phyloP scores from a whole-genome alignment of 2,888 invertebrate genomes.

The Eilema depressum region DNA sequence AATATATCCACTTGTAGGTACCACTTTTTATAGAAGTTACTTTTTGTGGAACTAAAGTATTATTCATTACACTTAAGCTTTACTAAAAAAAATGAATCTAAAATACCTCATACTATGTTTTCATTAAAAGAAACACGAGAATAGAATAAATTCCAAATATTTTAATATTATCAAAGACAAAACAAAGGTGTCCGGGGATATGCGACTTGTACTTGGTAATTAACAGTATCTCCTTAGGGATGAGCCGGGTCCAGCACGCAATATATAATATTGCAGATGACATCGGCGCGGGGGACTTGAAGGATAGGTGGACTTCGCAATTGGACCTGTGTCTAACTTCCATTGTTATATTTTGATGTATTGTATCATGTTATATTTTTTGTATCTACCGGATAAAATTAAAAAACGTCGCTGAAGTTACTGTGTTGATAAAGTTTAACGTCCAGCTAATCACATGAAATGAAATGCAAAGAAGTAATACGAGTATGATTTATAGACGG shows the following conservation, averaged over 20 bases:
- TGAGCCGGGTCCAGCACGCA: slow-evolving; percentile 75
- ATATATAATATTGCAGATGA: slow-evolving; percentile 86
- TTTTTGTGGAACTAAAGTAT: too few relatives aligned
- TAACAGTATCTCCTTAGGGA: slow-evolving; percentile 87
- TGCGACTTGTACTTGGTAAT: slow-evolving; percentile 89
- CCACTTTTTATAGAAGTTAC: background rate
- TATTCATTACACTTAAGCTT: background rate
- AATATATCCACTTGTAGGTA: too few relatives aligned
- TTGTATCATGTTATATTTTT: slow-evolving; percentile 1
- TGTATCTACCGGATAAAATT: background rate
- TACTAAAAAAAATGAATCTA: background rate
- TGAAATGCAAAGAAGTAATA: too few relatives aligned
- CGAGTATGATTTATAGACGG: too few relatives aligned
- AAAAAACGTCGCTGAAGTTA: background rate
- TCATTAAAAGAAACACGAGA: background rate
- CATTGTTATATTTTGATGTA: slow-evolving; percentile 22
- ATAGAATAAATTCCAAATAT: slow-evolving; percentile 24
- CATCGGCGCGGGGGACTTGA: slow-evolving; percentile 76
- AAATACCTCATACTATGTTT: background rate
- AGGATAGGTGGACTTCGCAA: slow-evolving; percentile 72
- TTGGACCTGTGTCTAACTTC: slow-evolving; percentile 53
- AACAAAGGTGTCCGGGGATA: slow-evolving; percentile 69
- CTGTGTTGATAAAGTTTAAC: too few relatives aligned
- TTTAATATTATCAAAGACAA: slow-evolving; percentile 48
- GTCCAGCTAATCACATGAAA: too few relatives aligned